Base-by-base conservation (phyloP, 1,140 invertebrate species). In the Philotrypesis tridentata region DNA sequence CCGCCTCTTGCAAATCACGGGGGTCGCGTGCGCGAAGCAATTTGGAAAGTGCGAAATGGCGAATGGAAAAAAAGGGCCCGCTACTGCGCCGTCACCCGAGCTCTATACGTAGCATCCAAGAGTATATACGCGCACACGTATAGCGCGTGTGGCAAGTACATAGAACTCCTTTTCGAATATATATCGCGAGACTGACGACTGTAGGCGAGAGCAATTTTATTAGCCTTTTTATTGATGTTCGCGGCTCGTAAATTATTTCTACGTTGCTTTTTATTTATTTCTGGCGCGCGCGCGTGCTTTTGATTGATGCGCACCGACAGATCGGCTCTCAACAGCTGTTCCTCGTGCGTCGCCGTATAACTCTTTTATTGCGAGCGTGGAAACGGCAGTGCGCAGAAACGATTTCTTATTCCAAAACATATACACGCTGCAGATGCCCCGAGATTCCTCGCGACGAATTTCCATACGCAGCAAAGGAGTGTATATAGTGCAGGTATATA, bases 251-350 rank as follows among this genome's bases (percentile, higher is more conserved):
- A 74, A 60, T 63, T 12, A 33, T 60, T 60, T 48, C 61, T 60
- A 21, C 27, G 77, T 68, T 79, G 85, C 84, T 89, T 55, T 55
- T 55, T 48, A 89, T 89, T 88, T 87, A 87, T 86, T 84, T 87
- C 85, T 83, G 0, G 21, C 61, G 61, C 2, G n/a, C 60, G 60
- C n/a, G 21, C 21, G 60, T 2, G 60, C 21, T 17, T 61, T 25
- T 61, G 60, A 61, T 61, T 61, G 60, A 61, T 61, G 60, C 60
- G 7, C n/a, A n/a, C 21, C 60, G 48, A n/a, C 48, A 60, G 48
- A 17, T 14, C 48, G 12, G 48, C 12, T 61, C 40, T 14, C 14
- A 43, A 43, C 40, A 43, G 40, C 40, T 43, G 40, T 43, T 43
- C 40, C n/a, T n/a, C n/a, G 8, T 7, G 3, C 37, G 12, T 5